A percentile compares a stretch with the other conserved stretches of the same genome.
Conservation (phyloP, 2,113 vertebrate species). For the Laticauda colubrina region DNA sequence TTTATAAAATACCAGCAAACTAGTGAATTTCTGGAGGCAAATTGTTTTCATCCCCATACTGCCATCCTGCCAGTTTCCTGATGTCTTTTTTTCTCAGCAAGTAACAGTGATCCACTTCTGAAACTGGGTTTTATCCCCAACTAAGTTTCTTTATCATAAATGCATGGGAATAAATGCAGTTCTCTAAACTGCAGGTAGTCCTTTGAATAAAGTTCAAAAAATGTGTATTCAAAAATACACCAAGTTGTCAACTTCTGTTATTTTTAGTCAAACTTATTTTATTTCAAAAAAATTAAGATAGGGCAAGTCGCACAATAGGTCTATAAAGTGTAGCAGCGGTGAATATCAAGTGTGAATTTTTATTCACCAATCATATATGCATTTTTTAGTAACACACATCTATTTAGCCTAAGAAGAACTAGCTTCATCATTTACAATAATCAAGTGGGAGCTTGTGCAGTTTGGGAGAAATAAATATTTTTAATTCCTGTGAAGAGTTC, state of each 20-base stretch:
- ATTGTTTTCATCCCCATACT: neutral
- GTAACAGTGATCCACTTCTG: neutral
- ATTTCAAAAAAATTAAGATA: neutral
- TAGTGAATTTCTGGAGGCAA: neutral
- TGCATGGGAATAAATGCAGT: neutral
- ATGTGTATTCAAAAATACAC: neutral
- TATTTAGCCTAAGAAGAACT: neutral
- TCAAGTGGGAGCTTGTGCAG: neutral
- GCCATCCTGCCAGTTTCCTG: neutral
- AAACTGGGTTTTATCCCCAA: neutral
- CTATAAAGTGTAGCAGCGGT: neutral
- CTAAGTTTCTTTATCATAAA: neutral
- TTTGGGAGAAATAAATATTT: neutral
- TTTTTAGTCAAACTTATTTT: neutral
- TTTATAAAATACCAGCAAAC: neutral
- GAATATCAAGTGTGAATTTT: neutral
- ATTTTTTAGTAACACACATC: neutral
- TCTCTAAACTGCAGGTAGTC: neutral
- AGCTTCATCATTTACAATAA: neutral
- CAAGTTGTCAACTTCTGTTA: neutral
- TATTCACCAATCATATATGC: neutral
- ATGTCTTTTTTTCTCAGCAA: neutral
- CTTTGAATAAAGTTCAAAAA: neutral
- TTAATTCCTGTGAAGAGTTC: neutral
- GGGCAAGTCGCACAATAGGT: neutral